Percentiles rank a stretch among this genome's conserved stretches.
These are phyloP conservation scores for Zaprionus lineosus DNA, from an alignment of 2,888 invertebrate genomes.

Conservation along the genomic window DNA sequence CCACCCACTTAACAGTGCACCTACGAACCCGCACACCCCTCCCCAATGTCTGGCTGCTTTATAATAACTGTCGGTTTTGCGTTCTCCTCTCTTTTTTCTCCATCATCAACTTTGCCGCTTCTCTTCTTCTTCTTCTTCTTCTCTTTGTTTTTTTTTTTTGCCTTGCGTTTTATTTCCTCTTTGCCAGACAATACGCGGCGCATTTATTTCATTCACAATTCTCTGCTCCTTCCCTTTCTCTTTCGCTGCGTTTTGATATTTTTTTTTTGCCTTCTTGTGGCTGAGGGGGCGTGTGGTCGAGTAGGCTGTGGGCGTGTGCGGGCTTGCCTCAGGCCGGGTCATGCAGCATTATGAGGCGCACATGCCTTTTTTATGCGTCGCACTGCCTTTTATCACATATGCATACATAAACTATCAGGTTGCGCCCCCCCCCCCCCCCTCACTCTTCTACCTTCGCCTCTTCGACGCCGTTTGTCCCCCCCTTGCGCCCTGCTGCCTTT, in stretches of 20 bases:
- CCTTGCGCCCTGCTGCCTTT: slow-evolving; percentile 2
- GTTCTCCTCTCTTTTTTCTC: slow-evolving; percentile 72
- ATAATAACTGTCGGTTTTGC: slow-evolving; percentile 75
- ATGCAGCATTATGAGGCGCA: slow-evolving; percentile 66
- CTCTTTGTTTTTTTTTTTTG: slow-evolving; percentile 26
- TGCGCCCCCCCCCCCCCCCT: neutral
- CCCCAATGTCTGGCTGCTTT: slow-evolving; percentile 42
- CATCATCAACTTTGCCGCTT: slow-evolving; percentile 64
- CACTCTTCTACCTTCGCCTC: slow-evolving; percentile 5
- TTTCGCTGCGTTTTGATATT: slow-evolving; percentile 10
- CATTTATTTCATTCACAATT: slow-evolving; percentile 52
- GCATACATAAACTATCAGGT: slow-evolving; percentile 60
- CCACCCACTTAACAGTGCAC: slow-evolving; percentile 27
- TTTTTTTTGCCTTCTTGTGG: slow-evolving; percentile 25
- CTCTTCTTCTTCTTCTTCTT: too few relatives aligned
- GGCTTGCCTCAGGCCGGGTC: slow-evolving; percentile 51
- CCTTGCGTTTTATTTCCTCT: slow-evolving; percentile 43
- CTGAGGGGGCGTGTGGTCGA: slow-evolving; percentile 23
- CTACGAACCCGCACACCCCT: neutral
- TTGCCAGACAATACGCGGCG: slow-evolving; percentile 50
- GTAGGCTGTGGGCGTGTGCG: slow-evolving; percentile 61
- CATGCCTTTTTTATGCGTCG: slow-evolving; percentile 69
- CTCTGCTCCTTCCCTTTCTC: neutral
- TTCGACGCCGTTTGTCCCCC: too few relatives aligned
- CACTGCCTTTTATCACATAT: slow-evolving; percentile 71